Evolutionary conservation across 2,113 vertebrate species (phyloP), one percentile per base, ranked within the genome.

Genomic region (Actinemys pallida): DNA sequence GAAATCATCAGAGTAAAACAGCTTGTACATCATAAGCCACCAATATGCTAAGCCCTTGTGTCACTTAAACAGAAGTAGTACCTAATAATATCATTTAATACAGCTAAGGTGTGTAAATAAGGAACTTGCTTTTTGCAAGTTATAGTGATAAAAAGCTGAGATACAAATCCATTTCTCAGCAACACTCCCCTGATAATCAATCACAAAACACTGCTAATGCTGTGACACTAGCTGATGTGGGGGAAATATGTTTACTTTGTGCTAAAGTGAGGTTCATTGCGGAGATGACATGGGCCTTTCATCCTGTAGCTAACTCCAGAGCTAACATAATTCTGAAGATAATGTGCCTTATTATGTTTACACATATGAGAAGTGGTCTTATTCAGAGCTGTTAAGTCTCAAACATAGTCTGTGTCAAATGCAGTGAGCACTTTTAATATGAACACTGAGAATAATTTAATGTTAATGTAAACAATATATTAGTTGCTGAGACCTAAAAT

Each of bases 41-140:
- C 98, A 97, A 98, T 98, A 96, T 95, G 93, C 96, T 96, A 96
- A 98, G 96, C 96, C 95, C 96, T 87, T 78, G 86, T 97, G 97
- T 98, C 97, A 97, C 97, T 98, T 98, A 97, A 96, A 96, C 94
- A 98, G 97, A 98, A 98, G 97, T 92, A 97, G 94, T 97, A 86
- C 98, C 97, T 98, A 97, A 98, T 98, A 98, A 98, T 98, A 97
- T 97, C 98, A 97, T 97, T 98, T 98, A 98, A 97, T 98, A 97
- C 93, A 96, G 95, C 92, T 94, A 92, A 90, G 87, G 84, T 97
- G 96, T 97, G 98, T 94, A 98, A 98, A 98, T 96, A 97, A 96
- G 96, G 88, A 97, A 96, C 95, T 93, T 96, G 95, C 92, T 97
- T 97, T 97, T 94, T 98, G 97, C 97, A 93, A 96, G 97, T 97